Percentiles rank a stretch among this genome's conserved stretches.
Conservation (phyloP, 2,888 invertebrate genomes). For the Sphaerophoria taeniata region DNA sequence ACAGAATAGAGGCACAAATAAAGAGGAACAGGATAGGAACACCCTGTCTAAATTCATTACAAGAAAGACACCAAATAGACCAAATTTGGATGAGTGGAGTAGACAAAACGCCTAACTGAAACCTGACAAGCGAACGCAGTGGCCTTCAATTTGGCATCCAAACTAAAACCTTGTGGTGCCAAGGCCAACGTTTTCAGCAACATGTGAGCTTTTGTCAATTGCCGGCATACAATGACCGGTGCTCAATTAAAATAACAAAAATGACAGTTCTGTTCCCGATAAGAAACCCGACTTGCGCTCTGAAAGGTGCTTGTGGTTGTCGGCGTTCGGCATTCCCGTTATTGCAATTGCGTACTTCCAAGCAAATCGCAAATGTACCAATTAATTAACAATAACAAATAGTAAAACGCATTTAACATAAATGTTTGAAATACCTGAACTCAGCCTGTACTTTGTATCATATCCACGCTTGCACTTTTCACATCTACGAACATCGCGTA, state of each 20-base stretch:
- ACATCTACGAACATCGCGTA: conserved; percentile 77
- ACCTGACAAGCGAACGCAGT: no score
- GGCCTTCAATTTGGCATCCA: no score
- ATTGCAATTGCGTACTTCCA: not conserved
- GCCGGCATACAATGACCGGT: no score
- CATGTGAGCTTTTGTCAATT: no score
- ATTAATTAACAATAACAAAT: conserved; percentile 10
- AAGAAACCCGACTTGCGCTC: conserved; percentile 30
- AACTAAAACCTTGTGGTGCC: no score
- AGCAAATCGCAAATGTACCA: not conserved
- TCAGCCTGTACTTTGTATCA: conserved; percentile 59
- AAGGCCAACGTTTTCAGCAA: no score
- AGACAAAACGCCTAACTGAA: no score
- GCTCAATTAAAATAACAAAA: not conserved
- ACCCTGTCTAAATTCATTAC: no score
- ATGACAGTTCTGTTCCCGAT: not conserved
- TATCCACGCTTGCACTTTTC: conserved; percentile 78
- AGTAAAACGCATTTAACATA: not conserved
- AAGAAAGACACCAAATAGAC: no score
- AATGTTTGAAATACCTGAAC: conserved; percentile 10
- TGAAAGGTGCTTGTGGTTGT: not conserved
- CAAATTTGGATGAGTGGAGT: no score
- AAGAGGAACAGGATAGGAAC: no score
- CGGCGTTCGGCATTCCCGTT: not conserved
- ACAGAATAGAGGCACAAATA: no score